Evolutionary conservation across 2,797 vertebrate genomes (phyloP).

Genomic region (Tachyglossus aculeatus): DNA sequence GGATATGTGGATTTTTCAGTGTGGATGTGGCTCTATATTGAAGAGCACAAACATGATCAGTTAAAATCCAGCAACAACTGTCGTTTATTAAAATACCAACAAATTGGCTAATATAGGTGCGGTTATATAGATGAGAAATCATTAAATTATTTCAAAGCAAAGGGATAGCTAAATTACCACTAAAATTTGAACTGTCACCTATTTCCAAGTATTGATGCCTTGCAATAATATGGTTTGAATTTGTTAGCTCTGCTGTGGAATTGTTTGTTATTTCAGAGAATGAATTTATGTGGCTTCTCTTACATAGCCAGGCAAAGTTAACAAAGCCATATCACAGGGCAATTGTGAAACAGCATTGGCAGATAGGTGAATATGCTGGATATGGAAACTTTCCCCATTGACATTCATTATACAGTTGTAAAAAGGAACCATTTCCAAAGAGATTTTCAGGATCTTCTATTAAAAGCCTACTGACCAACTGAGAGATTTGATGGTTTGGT

Average conservation of each 20-base stretch:
- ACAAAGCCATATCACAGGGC: slow-evolving; percentile 37
- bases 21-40: too few species aligned
- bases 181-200: fast-evolving
- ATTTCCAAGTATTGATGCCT: background rate
- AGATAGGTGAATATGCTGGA: slow-evolving; percentile 41
- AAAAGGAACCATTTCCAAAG: slow-evolving; percentile 54
- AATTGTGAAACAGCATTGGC: slow-evolving; percentile 36
- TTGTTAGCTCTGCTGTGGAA: background rate
- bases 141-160: background rate
- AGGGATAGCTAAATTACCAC: background rate
- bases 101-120: background rate
- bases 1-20: too few species aligned
- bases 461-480: slow-evolving; percentile 17
- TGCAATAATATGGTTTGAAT: background rate
- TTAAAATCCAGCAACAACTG: background rate
- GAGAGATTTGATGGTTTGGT: background rate
- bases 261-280: background rate
- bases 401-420: slow-evolving; percentile 42
- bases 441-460: slow-evolving; percentile 42
- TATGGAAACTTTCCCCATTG: slow-evolving; percentile 44
- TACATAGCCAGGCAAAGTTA: slow-evolving; percentile 24
- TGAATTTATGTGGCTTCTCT: slow-evolving; percentile 39
- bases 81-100: background rate
- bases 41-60: too few species aligned
- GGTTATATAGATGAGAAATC: background rate